These are phyloP conservation scores for Tor tambroides DNA, from an alignment of 2,113 vertebrate genomes.

Conservation along the genomic window DNA sequence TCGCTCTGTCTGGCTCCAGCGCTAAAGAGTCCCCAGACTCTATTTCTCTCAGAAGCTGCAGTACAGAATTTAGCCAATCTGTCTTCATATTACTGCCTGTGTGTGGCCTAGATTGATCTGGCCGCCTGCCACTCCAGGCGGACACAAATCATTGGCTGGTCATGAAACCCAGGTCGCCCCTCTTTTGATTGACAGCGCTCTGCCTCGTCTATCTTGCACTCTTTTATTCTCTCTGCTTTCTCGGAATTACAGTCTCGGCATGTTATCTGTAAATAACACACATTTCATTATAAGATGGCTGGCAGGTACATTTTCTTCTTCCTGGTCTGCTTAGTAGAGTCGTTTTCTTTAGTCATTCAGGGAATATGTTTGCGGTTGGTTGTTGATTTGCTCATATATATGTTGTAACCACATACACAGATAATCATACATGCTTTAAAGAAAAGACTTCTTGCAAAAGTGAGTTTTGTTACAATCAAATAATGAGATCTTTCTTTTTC, in stretches of 20 bases:
- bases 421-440: background rate
- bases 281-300: slow-evolving; percentile 65
- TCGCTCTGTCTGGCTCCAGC: slow-evolving; percentile 62
- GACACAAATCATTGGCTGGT: slow-evolving; percentile 67
- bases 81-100: slow-evolving; percentile 76
- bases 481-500: background rate
- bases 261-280: slow-evolving; percentile 76
- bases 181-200: slow-evolving; percentile 74
- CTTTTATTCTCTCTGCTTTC: slow-evolving; percentile 60
- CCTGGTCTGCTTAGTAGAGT: slow-evolving; percentile 29
- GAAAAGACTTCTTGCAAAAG: background rate
- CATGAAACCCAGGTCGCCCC: slow-evolving; percentile 67
- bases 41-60: slow-evolving; percentile 69
- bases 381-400: background rate
- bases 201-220: slow-evolving; percentile 65
- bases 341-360: slow-evolving; percentile 36
- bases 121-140: slow-evolving; percentile 64
- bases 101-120: slow-evolving; percentile 75
- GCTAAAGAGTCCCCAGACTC: slow-evolving; percentile 70
- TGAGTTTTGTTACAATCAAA: background rate
- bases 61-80: slow-evolving; percentile 74
- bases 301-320: slow-evolving; percentile 54
- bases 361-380: background rate
- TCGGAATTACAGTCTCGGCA: slow-evolving; percentile 62
- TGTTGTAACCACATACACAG: background rate